Evolutionary conservation across 2,797 vertebrate genomes (phyloP).

Genomic region (Typhlichthys subterraneus): DNA sequence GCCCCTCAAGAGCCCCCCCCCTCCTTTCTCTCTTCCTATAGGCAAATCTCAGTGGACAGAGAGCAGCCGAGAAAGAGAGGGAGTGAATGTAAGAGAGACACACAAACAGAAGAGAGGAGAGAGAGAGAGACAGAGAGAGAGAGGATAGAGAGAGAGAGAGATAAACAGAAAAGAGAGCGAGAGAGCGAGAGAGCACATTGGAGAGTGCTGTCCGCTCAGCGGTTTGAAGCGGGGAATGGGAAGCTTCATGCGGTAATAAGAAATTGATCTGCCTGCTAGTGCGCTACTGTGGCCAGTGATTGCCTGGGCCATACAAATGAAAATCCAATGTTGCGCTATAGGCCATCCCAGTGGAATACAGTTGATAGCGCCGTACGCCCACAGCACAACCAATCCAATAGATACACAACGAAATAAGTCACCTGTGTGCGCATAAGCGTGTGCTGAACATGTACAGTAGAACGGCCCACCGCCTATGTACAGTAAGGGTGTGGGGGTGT

Average conservation of each 20-base stretch:
- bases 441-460: constrained; percentile 15
- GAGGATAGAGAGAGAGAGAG: neutral
- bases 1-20: no score
- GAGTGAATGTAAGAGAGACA: no score
- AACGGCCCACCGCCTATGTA: constrained; percentile 12
- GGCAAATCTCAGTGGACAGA: no score
- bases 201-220: constrained; percentile 10
- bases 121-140: neutral
- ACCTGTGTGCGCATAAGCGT: constrained; percentile 28
- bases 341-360: constrained; percentile 63
- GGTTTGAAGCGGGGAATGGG: constrained; percentile 63
- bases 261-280: constrained; percentile 77
- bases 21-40: neutral
- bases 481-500: neutral
- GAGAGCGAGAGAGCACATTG: neutral
- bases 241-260: constrained; percentile 75
- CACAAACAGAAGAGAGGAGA: neutral
- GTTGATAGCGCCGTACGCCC: constrained; percentile 43
- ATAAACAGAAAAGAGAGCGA: neutral
- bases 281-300: constrained; percentile 67
- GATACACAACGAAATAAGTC: neutral
- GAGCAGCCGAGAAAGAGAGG: no score
- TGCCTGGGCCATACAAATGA: constrained; percentile 74
- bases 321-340: constrained; percentile 70
- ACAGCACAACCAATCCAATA: constrained; percentile 7